phyloP scores from a whole-genome alignment of 2,797 vertebrate genomes.

The Dipus sagitta region DNA sequence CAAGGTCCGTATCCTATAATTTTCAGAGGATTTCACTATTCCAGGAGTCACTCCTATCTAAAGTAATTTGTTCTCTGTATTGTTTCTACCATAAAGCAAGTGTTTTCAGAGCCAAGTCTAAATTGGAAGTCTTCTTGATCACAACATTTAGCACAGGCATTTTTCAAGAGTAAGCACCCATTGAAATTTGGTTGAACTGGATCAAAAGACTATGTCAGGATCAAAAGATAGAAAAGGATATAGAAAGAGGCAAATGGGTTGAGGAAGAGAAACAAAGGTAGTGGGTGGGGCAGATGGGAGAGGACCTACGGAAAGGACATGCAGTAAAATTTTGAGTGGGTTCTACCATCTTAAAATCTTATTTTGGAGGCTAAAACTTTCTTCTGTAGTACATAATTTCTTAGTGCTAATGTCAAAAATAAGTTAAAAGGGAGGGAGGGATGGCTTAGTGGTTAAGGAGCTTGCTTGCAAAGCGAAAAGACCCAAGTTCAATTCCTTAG shows the following conservation, averaged over 20 bases:
- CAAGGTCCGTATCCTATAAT: background rate
- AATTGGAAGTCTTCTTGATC: background rate
- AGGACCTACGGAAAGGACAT: rapidly evolving
- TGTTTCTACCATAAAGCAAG: background rate
- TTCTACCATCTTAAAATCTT: background rate
- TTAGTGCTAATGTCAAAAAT: background rate
- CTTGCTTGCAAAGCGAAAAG: too few species aligned
- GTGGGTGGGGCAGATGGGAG: rapidly evolving
- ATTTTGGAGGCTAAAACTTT: background rate
- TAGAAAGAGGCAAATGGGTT: rapidly evolving
- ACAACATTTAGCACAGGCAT: background rate
- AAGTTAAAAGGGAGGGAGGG: background rate
- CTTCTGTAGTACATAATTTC: background rate
- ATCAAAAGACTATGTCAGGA: background rate
- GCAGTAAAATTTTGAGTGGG: background rate
- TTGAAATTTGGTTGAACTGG: background rate
- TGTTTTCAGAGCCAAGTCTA: background rate
- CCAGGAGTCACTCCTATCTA: background rate
- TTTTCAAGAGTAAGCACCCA: background rate
- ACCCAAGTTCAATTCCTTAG: too few species aligned
- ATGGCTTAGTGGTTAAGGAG: too few species aligned
- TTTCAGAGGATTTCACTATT: background rate
- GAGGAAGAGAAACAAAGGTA: too few species aligned
- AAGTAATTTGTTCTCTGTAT: background rate
- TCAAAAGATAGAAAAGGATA: background rate